Percentiles rank a stretch among this genome's conserved stretches.
These are phyloP conservation scores for Temnothorax longispinosus DNA, from an alignment of 1,140 invertebrate genomes.

Conservation along the genomic window DNA sequence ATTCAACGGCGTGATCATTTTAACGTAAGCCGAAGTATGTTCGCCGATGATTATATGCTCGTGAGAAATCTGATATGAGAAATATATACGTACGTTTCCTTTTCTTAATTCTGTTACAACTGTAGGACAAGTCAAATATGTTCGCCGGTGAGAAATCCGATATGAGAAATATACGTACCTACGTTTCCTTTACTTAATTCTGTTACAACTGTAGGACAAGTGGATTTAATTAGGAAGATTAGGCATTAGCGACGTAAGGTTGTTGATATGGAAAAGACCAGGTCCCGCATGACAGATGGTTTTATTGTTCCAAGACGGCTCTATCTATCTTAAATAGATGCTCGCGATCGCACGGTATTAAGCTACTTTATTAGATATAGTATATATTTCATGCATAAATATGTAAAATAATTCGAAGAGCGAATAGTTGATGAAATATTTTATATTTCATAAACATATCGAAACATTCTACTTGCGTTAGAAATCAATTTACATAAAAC, in stretches of 20 bases:
- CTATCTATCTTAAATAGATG: neutral
- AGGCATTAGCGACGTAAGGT: neutral
- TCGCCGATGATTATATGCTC: neutral
- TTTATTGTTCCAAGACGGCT: neutral
- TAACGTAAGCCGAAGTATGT: neutral
- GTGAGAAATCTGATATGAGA: constrained; percentile 1
- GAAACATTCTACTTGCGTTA: no score
- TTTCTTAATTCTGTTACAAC: neutral
- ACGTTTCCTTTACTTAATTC: neutral
- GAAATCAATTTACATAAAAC: no score
- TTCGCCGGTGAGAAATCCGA: neutral
- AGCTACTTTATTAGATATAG: neutral
- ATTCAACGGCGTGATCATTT: constrained; percentile 11
- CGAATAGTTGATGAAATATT: no score
- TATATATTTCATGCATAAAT: no score
- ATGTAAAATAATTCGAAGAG: no score
- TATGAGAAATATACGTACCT: neutral
- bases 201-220: neutral
- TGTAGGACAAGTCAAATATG: neutral
- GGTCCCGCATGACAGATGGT: neutral
- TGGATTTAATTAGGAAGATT: constrained; percentile 12
- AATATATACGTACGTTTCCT: neutral
- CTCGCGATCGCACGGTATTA: neutral
- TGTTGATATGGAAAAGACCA: constrained; percentile 8
- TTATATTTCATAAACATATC: no score